Evolutionary conservation across 1,140 invertebrate species (phyloP).

Genomic region (Diploscapter pachys): DNA sequence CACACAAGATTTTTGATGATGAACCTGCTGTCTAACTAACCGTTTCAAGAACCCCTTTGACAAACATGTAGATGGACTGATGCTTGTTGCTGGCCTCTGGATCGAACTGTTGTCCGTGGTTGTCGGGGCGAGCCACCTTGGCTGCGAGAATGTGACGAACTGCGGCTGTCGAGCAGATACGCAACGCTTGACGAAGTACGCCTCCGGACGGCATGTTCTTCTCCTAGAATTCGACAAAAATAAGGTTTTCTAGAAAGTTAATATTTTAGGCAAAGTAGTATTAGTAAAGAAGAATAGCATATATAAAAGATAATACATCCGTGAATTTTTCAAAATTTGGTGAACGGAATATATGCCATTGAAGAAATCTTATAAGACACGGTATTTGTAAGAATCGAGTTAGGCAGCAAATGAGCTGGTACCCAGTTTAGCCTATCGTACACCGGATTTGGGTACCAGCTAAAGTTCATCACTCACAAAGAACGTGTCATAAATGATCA

Average conservation of each 20-base stretch:
- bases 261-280: too few species aligned
- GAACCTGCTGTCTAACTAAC: slow-evolving; percentile 13
- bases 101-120: slow-evolving; percentile 26
- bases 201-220: slow-evolving; percentile 99
- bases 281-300: too few species aligned
- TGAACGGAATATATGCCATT: too few species aligned
- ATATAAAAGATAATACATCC: too few species aligned
- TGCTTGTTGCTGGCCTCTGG: slow-evolving; percentile 38
- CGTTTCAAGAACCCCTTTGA: slow-evolving; percentile 36
- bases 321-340: too few species aligned
- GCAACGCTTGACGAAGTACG: slow-evolving; percentile 88
- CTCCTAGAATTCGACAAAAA: slow-evolving; percentile 63
- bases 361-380: background rate
- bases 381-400: background rate
- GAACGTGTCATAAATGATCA: background rate
- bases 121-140: slow-evolving; percentile 27
- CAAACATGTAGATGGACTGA: slow-evolving; percentile 46
- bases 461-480: too few species aligned
- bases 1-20: too few species aligned
- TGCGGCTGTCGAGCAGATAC: slow-evolving; percentile 66
- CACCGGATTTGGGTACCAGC: too few species aligned
- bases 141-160: slow-evolving; percentile 52
- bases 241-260: background rate
- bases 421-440: background rate
- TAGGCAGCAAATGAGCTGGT: background rate